Base-by-base conservation (phyloP, 2,888 invertebrate genomes). In the Acleris literana region DNA sequence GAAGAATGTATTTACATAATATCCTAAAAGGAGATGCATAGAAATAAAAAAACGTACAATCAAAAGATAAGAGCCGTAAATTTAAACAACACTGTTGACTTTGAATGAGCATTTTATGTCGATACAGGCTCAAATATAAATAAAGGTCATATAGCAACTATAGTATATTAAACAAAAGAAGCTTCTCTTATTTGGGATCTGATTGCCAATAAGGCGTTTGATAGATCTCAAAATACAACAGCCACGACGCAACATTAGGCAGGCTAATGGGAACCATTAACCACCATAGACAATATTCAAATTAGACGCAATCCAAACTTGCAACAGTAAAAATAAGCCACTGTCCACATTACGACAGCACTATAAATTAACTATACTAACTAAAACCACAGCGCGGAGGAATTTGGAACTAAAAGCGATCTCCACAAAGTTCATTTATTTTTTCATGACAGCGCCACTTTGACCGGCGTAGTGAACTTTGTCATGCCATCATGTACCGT, bases 261-360 rank as follows among this genome's bases (percentile, higher is more conserved):
- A 62, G 52, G 13, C 49, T 62, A 62, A 66, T 66, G 53, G 56
- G 33, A 22, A 4, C 57, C 57, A 66, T 66, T 66, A 66, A 66
- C 57, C 46, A 56, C 58, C 52, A 62, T 57, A 66, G 57, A 66
- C 62, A 66, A 66, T 57, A 66, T 66, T 62, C 66, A 66, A 66
- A 66, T 66, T 66, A 66, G 67, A 46, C 73, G 64, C 66, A 71
- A 74, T 71, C 73, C 74, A 71, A 72, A 75, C 72, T 72, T 71
- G 68, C 68, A 65, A 71, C 71, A 67, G 71, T 74, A 79, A 77
- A 79, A 79, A 76, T 76, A 75, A 78, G 69, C 67, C 57, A 71
- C 68, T 71, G 70, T 69, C 69, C 65, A 62, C 52, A 66, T 62
- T 57, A 66, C 52, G 62, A 66, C 66, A 66, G 57, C 33, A 33